phyloP scores from a whole-genome alignment of 1,140 invertebrate genomes.

The Achatina immaculata region DNA sequence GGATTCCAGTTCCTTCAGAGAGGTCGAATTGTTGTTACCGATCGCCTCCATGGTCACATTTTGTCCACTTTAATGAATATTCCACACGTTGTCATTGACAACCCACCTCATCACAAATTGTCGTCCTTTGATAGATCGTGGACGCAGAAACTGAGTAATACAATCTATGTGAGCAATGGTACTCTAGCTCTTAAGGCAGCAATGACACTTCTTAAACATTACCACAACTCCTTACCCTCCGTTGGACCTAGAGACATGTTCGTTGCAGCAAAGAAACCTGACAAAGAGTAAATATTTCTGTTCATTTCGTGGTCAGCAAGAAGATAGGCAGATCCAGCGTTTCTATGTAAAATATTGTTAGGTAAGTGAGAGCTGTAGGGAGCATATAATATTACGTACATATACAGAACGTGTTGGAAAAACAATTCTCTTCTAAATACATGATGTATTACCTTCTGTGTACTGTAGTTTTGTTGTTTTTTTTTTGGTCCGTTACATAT shows the following conservation, averaged over 20 bases:
- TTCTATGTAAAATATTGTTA: no score
- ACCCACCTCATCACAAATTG: slow-evolving; percentile 39
- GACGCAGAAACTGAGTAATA: slow-evolving; percentile 39
- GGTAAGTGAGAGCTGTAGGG: no score
- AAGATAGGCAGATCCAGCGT: no score
- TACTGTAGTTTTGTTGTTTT: no score
- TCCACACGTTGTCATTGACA: slow-evolving; percentile 48
- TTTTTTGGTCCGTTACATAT: no score
- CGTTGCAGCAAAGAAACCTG: not conserved
- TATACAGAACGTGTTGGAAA: no score
- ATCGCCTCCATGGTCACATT: slow-evolving; percentile 50
- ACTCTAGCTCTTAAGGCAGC: slow-evolving; percentile 21
- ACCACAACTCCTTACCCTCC: slow-evolving; percentile 22
- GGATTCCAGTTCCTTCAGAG: slow-evolving; percentile 39
- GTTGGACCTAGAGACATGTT: slow-evolving; percentile 9
- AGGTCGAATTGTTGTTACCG: slow-evolving; percentile 44
- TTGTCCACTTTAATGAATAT: slow-evolving; percentile 44
- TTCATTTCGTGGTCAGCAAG: no score
- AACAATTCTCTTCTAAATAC: no score
- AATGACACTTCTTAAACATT: slow-evolving; percentile 27
- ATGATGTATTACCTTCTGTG: no score
- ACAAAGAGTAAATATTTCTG: no score
- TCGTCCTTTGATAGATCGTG: slow-evolving; percentile 43
- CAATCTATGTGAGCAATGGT: not conserved
- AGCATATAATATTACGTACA: no score